Conservation (phyloP, 2,888 invertebrate species). For the Amphimallon solstitiale region DNA sequence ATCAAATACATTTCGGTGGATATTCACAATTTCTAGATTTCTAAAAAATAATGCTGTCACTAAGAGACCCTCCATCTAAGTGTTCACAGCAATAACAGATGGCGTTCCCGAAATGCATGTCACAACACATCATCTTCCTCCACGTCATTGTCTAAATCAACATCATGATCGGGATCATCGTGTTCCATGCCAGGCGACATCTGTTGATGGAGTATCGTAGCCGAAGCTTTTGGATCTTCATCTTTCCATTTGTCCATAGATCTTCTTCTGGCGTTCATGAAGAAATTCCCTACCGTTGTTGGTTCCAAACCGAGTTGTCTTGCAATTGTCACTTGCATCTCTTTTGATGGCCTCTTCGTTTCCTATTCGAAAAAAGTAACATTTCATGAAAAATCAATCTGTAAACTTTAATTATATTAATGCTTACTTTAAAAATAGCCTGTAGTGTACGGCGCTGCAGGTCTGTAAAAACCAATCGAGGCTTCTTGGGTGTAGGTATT, state of each 20-base stretch:
- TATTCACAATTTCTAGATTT: slow-evolving; percentile 55
- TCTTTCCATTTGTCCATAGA: slow-evolving; percentile 99
- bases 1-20: slow-evolving; percentile 51
- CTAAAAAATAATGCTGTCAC: slow-evolving; percentile 55
- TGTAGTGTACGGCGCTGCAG: slow-evolving; percentile 99
- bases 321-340: slow-evolving; percentile 99
- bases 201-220: slow-evolving; percentile 60
- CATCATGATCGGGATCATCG: slow-evolving; percentile 62
- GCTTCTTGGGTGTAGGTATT: slow-evolving; percentile 96
- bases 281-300: slow-evolving; percentile 98
- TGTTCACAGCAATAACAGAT: slow-evolving; percentile 64
- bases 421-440: slow-evolving; percentile 96
- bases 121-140: slow-evolving; percentile 70
- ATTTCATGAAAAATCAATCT: no score
- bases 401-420: no score
- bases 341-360: slow-evolving; percentile 98
- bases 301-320: slow-evolving; percentile 96
- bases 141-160: slow-evolving; percentile 66
- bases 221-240: slow-evolving; percentile 77
- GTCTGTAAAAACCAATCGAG: slow-evolving; percentile 99
- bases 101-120: slow-evolving; percentile 64
- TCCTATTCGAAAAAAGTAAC: slow-evolving; percentile 78
- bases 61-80: slow-evolving; percentile 44
- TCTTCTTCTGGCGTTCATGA: slow-evolving; percentile 99
- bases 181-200: slow-evolving; percentile 63